Conservation (phyloP, 2,888 invertebrate genomes). For the Saturnia pavonia region DNA sequence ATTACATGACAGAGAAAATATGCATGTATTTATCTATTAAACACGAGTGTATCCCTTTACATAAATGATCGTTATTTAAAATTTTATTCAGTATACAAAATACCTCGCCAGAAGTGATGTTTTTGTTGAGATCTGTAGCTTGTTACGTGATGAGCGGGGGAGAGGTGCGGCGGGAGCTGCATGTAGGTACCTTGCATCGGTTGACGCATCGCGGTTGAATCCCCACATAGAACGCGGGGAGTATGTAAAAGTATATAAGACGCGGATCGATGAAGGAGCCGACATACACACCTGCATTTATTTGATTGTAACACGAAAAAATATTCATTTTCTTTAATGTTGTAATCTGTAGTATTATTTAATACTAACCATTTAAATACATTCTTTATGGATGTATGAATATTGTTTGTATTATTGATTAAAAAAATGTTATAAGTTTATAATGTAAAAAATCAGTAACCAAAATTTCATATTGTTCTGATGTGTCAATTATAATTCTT, state of each 20-base stretch:
- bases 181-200: conserved; percentile 72
- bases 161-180: conserved; percentile 54
- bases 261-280: conserved; percentile 74
- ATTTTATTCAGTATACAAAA: conserved; percentile 47
- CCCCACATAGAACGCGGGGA: conserved; percentile 74
- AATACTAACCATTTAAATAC: background rate
- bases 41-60: conserved; percentile 26
- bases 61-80: conserved; percentile 55
- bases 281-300: conserved; percentile 45
- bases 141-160: conserved; percentile 37
- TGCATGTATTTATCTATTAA: conserved; percentile 30
- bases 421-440: background rate
- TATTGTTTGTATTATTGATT: background rate
- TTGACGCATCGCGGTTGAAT: conserved; percentile 79
- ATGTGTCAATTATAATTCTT: background rate
- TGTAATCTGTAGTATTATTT: background rate
- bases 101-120: conserved; percentile 32
- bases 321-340: background rate
- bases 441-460: background rate
- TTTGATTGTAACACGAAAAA: background rate
- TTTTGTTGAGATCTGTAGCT: conserved; percentile 40
- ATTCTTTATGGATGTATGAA: background rate
- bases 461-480: background rate
- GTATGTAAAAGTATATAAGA: conserved; percentile 77
- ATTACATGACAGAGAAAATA: background rate